These are phyloP conservation scores for Xestia c-nigrum DNA, from an alignment of 2,888 invertebrate genomes.

Conservation along the genomic window DNA sequence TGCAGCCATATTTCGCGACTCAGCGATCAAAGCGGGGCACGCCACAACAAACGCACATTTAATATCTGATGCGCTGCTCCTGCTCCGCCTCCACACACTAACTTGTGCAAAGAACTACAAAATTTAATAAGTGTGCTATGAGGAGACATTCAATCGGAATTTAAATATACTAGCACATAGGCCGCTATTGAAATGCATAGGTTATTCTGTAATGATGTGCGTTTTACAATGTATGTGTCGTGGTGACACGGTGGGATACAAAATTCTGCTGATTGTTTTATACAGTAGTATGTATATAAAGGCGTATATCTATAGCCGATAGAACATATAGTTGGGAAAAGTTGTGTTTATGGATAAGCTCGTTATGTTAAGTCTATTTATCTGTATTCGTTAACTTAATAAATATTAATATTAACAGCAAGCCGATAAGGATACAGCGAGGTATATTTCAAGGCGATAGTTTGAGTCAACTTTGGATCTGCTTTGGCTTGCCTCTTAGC, in stretches of 20 bases:
- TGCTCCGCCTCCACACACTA: slow-evolving; percentile 68
- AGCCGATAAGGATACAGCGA: too few species aligned
- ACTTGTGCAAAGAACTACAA: slow-evolving; percentile 46
- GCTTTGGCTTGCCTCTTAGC: too few species aligned
- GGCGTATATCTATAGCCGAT: neutral
- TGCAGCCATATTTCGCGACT: slow-evolving; percentile 83
- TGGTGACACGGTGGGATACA: neutral
- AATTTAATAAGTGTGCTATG: slow-evolving; percentile 13
- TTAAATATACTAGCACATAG: neutral
- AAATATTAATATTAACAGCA: too few species aligned
- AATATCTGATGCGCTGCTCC: slow-evolving; percentile 48
- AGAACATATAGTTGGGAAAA: neutral
- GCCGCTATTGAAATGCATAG: neutral
- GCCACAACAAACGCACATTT: slow-evolving; percentile 63
- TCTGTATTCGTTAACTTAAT: neutral
- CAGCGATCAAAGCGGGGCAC: slow-evolving; percentile 81
- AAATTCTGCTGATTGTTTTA: neutral
- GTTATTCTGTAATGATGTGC: neutral
- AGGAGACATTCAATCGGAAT: neutral
- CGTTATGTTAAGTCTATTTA: neutral
- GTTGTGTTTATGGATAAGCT: neutral
- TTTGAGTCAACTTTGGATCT: too few species aligned
- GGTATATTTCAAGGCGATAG: too few species aligned
- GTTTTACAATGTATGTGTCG: neutral
- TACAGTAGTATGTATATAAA: neutral